These are phyloP conservation scores for Branchellion lobata DNA, from an alignment of 2,888 invertebrate genomes.

Conservation along the genomic window DNA sequence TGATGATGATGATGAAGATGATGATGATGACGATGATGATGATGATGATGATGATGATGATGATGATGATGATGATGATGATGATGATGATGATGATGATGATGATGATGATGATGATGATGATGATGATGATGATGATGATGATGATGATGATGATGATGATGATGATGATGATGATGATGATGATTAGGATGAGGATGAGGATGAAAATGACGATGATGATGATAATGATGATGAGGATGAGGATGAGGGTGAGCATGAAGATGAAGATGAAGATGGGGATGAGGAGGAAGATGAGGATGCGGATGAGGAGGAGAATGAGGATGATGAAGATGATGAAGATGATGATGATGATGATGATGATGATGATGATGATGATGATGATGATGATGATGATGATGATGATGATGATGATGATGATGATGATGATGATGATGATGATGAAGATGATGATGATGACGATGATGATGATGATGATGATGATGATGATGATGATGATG, in stretches of 20 bases:
- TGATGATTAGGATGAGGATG: too few species aligned
- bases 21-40: not conserved
- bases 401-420: conserved; percentile 14
- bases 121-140: conserved; percentile 45
- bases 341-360: conserved; percentile 5
- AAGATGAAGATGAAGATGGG: too few species aligned
- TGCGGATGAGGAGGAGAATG: too few species aligned
- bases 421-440: too few species aligned
- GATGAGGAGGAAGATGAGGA: too few species aligned
- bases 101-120: conserved; percentile 14
- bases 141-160: conserved; percentile 14
- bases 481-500: too few species aligned
- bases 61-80: not conserved
- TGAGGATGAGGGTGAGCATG: too few species aligned
- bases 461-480: too few species aligned
- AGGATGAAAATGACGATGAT: too few species aligned
- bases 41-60: not conserved
- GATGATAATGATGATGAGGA: too few species aligned
- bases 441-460: too few species aligned
- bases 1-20: conserved; percentile 2
- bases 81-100: conserved; percentile 13
- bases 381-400: conserved; percentile 27
- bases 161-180: conserved; percentile 14
- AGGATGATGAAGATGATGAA: too few species aligned
- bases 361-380: not conserved